phyloP scores from a whole-genome alignment of 2,113 vertebrate genomes.

The Gadus macrocephalus region DNA sequence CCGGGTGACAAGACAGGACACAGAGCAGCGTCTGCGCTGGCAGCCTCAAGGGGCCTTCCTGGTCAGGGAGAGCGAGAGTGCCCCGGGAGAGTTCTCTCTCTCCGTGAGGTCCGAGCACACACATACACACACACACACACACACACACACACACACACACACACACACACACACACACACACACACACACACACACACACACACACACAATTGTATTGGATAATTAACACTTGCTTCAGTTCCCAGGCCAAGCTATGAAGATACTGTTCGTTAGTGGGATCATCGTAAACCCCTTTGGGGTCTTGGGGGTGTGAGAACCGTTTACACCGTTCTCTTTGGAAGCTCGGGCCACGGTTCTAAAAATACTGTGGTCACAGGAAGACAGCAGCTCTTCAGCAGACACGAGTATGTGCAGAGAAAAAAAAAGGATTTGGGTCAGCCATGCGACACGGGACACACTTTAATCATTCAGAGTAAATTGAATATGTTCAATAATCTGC shows the following conservation, averaged over 20 bases:
- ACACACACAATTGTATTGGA: neutral
- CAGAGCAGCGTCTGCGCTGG: slow-evolving; percentile 79
- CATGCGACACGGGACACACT: slow-evolving; percentile 43
- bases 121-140: slow-evolving; percentile 9
- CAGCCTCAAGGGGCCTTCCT: slow-evolving; percentile 83
- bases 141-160: slow-evolving; percentile 13
- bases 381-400: neutral
- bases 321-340: slow-evolving; percentile 37
- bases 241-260: too few relatives aligned
- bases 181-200: too few relatives aligned
- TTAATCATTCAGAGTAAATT: slow-evolving; percentile 54
- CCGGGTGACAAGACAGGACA: slow-evolving; percentile 81
- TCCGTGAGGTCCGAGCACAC: slow-evolving; percentile 83
- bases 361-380: slow-evolving; percentile 43
- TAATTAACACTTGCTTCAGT: neutral
- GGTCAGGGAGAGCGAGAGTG: slow-evolving; percentile 89
- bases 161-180: neutral
- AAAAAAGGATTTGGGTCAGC: slow-evolving; percentile 46
- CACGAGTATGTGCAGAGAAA: slow-evolving; percentile 10
- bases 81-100: slow-evolving; percentile 90
- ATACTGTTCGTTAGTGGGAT: neutral
- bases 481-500: slow-evolving; percentile 51
- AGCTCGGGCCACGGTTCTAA: slow-evolving; percentile 30
- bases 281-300: neutral
- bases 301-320: slow-evolving; percentile 23